Base-by-base conservation (phyloP, 2,113 vertebrate species). In the Upupa epops region DNA sequence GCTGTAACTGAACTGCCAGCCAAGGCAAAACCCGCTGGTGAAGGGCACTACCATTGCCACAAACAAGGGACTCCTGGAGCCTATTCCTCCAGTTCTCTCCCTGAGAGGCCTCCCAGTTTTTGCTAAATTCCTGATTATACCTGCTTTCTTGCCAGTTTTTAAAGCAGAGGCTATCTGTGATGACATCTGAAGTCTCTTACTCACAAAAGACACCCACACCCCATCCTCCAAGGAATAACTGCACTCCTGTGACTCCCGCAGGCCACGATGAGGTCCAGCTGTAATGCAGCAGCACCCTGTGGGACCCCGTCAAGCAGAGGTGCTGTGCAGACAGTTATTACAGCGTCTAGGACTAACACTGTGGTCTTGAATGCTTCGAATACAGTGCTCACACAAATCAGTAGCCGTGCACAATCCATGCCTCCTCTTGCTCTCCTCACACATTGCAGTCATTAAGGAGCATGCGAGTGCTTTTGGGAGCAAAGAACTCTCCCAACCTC, bases 191-290 rank as follows among this genome's bases (percentile, higher is more conserved):
- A 74, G 34, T 60, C 4, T 40, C 26, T 77, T 78, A 74, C 28
- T 84, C 86, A 64, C 32, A 89, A 72, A 87, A 88, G 18, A 65
- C 59, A 63, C 1, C 2, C 55, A 55, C 37, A 59, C 8, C 9
- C 11, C 45, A 66, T 86, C 90, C 54, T 86, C 75, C 66, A 86
- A 88, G 70, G 51, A 92, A 76, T 86, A 88, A 90, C 54, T 90
- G 61, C 26, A 26, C 31, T 75, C 32, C 49, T 56, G 40, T 54
- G 86, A 86, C 84, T 91, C 76, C 77, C 86, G 32, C 92, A 84
- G 86, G 66, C 66, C 73, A 42, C 37, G 61, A 93, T 93, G 88
- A 93, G 77, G 94, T 95, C 76, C 90, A 75, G 22, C 3, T 64
- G 61, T 78, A 75, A 83, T 79, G 60, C 54, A 75, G 16, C 40